Evolutionary conservation across 1,140 invertebrate genomes (phyloP), one percentile per base, ranked within the genome.

Genomic region (Drosophila nasuta): DNA sequence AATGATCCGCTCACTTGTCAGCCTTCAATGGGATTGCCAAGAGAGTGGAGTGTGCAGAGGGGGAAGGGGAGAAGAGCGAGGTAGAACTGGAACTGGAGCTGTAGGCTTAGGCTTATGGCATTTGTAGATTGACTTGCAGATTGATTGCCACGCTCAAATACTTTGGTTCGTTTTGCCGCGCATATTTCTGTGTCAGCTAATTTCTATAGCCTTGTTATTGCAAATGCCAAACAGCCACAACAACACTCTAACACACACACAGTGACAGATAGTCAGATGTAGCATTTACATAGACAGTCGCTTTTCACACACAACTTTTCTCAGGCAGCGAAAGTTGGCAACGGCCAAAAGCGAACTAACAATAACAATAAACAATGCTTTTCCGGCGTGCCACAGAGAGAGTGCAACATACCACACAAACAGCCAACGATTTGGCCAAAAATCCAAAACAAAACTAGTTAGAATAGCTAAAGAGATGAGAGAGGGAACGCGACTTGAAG

Each of bases 301-400:
- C 58, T 75, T 75, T 75, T 74, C 71, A 74, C 71, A 69, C 71
- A 75, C 60, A 71, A 75, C 68, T 76, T 76, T 76, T 76, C 74
- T 62, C 68, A 75, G 58, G n/a, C 69, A 76, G 74, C 74, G 74
- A 76, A 76, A 76, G 74, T 76, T 76, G 74, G 54, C 68, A 65
- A 45, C 71, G 38, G 5, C 51, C 25, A 13, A 17, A 17, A 45
- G 46, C 46, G 10, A 41, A n/a, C 58, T 49, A 69, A 69, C 54
- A 59, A 52, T 33, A 64, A 58, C 68, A 64, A 75, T 75, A 75
- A 71, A 75, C 73, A 75, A 76, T 72, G 74, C 74, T 76, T 76
- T 76, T 76, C 74, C 74, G 74, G 74, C 69, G 17, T 66, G 60
- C 54, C 62, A 45, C 58, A 71, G 58, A 64, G 59, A 75, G 67